Conservation (phyloP, 2,888 invertebrate genomes). For the Epinotia bilunana region DNA sequence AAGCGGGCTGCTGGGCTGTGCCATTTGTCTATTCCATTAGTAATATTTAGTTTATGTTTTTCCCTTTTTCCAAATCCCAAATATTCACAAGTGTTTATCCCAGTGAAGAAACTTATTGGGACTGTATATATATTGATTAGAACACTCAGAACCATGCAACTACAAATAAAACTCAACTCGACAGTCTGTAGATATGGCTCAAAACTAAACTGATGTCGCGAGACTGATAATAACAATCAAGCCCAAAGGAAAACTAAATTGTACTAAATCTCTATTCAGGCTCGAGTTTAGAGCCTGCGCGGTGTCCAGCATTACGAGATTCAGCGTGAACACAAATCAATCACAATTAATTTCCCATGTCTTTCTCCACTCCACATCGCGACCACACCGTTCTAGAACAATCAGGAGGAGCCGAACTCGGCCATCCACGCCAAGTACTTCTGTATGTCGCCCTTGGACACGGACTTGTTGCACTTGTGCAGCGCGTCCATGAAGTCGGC, state of each 20-base stretch:
- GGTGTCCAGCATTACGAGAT: too few species aligned
- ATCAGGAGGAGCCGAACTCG: slow-evolving; percentile 97
- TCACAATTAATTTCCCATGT: background rate
- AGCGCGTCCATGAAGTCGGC: slow-evolving; percentile 97
- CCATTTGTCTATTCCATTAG: too few species aligned
- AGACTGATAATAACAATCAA: background rate
- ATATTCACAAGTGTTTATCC: too few species aligned
- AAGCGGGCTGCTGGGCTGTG: too few species aligned
- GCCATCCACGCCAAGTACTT: slow-evolving; percentile 99
- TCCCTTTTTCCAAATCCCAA: too few species aligned
- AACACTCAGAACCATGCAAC: slow-evolving; percentile 12
- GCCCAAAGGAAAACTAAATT: background rate
- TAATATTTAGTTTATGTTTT: too few species aligned
- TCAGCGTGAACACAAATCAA: background rate
- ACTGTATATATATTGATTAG: background rate
- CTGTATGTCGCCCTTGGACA: slow-evolving; percentile 96
- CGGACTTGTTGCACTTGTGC: slow-evolving; percentile 97
- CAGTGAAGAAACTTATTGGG: too few species aligned
- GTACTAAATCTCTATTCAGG: background rate
- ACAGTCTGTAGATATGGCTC: background rate
- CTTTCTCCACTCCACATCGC: background rate
- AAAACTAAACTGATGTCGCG: background rate
- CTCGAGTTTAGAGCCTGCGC: background rate
- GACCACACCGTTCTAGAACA: slow-evolving; percentile 50
- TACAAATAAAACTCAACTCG: background rate